Conservation (phyloP, 2,113 vertebrate species). For the Chaetodon trifascialis region DNA sequence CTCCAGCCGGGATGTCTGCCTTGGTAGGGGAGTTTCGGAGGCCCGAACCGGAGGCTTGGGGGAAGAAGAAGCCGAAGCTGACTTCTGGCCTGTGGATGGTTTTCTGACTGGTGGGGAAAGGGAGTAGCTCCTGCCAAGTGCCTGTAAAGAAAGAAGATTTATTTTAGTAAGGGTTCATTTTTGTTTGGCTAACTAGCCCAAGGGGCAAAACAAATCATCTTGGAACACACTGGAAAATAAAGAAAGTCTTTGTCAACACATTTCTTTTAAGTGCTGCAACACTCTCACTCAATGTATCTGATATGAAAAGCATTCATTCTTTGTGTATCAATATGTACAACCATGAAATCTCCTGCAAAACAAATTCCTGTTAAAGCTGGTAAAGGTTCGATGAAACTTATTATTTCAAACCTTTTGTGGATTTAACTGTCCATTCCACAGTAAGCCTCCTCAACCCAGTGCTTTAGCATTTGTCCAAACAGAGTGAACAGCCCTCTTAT, state of each 20-base stretch:
- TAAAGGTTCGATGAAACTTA: background rate
- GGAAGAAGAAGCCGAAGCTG: slow-evolving; percentile 77
- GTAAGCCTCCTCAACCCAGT: slow-evolving; percentile 7
- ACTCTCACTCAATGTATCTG: background rate
- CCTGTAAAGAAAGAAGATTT: slow-evolving; percentile 78
- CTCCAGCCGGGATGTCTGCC: slow-evolving; percentile 75
- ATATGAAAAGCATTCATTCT: background rate
- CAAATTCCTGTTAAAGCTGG: background rate
- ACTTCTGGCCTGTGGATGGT: slow-evolving; percentile 70
- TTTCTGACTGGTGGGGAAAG: slow-evolving; percentile 86
- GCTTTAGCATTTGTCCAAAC: slow-evolving; percentile 37
- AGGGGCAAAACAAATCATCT: slow-evolving; percentile 46
- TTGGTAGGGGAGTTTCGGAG: slow-evolving; percentile 66
- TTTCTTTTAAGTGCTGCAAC: slow-evolving; percentile 22
- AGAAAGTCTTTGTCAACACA: slow-evolving; percentile 20
- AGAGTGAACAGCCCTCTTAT: background rate
- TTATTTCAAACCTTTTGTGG: slow-evolving; percentile 15
- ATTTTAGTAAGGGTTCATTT: slow-evolving; percentile 63
- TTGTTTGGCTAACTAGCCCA: slow-evolving; percentile 42
- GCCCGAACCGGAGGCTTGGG: slow-evolving; percentile 77
- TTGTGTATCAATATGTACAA: slow-evolving; percentile 5
- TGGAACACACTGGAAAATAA: slow-evolving; percentile 19
- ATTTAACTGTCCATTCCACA: background rate
- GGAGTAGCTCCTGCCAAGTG: slow-evolving; percentile 81
- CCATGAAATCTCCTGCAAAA: slow-evolving; percentile 13